Base-by-base conservation (phyloP, 2,888 invertebrate species). In the Pharmacophagus antenor region DNA sequence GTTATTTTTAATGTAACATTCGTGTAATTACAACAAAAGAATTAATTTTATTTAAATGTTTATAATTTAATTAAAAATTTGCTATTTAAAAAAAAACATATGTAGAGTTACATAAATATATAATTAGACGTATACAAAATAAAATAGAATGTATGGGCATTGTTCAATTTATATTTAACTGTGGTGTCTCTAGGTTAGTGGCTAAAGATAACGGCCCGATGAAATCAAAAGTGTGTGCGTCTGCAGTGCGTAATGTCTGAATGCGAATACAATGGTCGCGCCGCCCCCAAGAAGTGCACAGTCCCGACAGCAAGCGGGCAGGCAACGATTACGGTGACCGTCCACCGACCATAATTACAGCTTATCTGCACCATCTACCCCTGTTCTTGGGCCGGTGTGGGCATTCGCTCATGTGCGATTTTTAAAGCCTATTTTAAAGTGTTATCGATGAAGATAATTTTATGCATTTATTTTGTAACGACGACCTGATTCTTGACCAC, bases 281-380 rank as follows among this genome's bases (percentile, higher is more conserved):
- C 37, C 27, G 17, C 31, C 37, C 27, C 21, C 18, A 18, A 21
- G 18, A 18, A 17, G 41, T 37, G 56, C 49, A 47, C 37, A 17
- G 44, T 42, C 21, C 49, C 22, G 56, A 41, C 27, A 44, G 46
- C 17, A 25, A 27, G 47, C 37, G 46, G 49, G 31, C 37, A 12
- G 23, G 21, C 50, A 44, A 42, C 47, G 17, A 52, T 61, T 60
- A 60, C 21, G 46, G 37, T 48, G 52, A 52, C 61, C 56, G 61
- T 56, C 61, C 61, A 61, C 61, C 47, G 56, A 56, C 42, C 52
- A 56, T 61, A 61, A 61, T 61, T 56, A 42, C 23, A 27, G 23
- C 47, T 53, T 61, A 61, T 61, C 61, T 5, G 37, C 20, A 42
- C 52, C 52, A 61, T 61, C 61, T 48, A 61, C 52, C 52, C 56